Evolutionary conservation across 1,140 invertebrate genomes (phyloP), one percentile per base, ranked within the genome.

Genomic region (Caerostris darwini): DNA sequence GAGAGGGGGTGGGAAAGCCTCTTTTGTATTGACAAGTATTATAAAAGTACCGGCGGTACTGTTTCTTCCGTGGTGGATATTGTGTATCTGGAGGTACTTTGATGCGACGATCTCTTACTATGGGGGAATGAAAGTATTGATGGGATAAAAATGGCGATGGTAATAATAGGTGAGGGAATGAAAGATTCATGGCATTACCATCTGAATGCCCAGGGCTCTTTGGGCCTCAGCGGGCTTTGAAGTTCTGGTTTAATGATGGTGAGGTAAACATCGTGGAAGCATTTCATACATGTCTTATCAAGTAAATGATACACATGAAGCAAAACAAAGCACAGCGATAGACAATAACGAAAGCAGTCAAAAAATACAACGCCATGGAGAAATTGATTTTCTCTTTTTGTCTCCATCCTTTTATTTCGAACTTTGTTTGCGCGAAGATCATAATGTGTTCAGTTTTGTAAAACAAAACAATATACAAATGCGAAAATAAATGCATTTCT

Each of bases 101-200:
- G 54, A 57, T 85, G 56, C 57, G 19, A 7, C n/a, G 7, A 81
- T 81, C 34, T 53, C 10, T 81, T 54, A 8, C 4, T 81, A 50
- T 54, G 83, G 56, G 14, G 57, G 54, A 12, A 19, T 54, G 19
- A 54, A 58, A 58, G 83, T 34, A 53, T 34, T 88, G 86, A 88
- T 88, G 86, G 59, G 86, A 88, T 64, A 61, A 64, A 83, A 88
- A 88, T 88, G 86, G 64, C 34, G 86, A 64, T 88, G 86, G 86
- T 88, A 88, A 88, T 88, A 64, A 88, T 53, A 88, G 86, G 86
- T 64, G 14, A 50, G 59, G 83, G 86, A 57, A 54, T 53, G 86
- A 64, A 88, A 17, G 86, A 88, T 88, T 58, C 53, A 58, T 88
- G 64, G 64, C 64, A 88, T 88, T 88, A 88, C 59, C 57, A 50